These are phyloP conservation scores for Macrotus californicus DNA, from an alignment of 2,113 vertebrate species.

Conservation along the genomic window DNA sequence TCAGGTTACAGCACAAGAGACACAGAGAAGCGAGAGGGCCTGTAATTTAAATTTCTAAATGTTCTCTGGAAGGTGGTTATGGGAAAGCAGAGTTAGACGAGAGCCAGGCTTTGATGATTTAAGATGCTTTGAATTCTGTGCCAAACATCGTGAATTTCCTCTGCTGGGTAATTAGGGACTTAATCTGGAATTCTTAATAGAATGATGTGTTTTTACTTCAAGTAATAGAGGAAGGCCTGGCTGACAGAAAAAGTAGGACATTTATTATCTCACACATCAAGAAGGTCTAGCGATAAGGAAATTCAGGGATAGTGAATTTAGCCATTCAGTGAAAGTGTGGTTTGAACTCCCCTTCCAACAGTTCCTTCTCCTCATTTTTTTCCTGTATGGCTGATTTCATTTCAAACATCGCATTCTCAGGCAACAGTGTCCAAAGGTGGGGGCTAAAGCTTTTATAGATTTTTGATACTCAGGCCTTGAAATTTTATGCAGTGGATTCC, in stretches of 20 bases:
- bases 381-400: background rate
- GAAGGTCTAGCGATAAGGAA: background rate
- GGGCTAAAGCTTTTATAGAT: background rate
- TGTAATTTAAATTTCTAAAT: background rate
- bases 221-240: background rate
- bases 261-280: background rate
- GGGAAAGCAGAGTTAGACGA: background rate
- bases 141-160: background rate
- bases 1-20: background rate
- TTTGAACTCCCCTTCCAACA: background rate
- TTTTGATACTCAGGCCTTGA: background rate
- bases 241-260: background rate
- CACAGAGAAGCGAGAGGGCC: background rate
- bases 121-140: background rate
- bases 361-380: background rate
- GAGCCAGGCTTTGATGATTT: background rate
- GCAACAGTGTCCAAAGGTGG: background rate
- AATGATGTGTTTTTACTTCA: background rate
- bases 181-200: background rate
- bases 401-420: background rate
- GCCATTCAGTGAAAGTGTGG: background rate
- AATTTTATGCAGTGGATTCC: background rate
- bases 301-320: background rate
- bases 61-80: background rate
- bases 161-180: background rate